Conservation (phyloP, 2,888 invertebrate species). For the Nyleta sp. region DNA sequence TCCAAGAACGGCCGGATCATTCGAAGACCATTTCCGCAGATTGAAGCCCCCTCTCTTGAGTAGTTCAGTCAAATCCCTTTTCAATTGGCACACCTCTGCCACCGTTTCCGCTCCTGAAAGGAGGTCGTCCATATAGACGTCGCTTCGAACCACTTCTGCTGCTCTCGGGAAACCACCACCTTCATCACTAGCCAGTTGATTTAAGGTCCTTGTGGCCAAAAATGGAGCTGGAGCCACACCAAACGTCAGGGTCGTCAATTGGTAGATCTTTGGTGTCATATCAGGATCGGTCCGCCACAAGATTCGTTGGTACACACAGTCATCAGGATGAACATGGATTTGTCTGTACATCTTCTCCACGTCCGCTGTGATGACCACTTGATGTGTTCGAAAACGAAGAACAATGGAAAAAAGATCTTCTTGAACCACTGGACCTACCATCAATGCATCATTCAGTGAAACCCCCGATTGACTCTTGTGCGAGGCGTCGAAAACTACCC, state of each 20-base stretch:
- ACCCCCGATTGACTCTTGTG: neutral
- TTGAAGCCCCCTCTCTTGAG: constrained; percentile 7
- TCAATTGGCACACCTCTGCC: neutral
- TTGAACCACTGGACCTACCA: constrained; percentile 3
- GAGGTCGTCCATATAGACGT: constrained; percentile 30
- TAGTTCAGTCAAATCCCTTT: neutral
- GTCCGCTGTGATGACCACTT: neutral
- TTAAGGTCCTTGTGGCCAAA: neutral
- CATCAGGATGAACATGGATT: neutral
- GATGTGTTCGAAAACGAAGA: constrained; percentile 4
- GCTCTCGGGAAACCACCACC: neutral
- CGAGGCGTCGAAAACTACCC: constrained; percentile 2
- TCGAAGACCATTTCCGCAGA: constrained; percentile 32
- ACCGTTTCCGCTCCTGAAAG: constrained; percentile 6
- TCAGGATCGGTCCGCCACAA: neutral
- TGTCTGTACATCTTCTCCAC: constrained; percentile 18
- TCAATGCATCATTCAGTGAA: constrained; percentile 1
- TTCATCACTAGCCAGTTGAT: neutral
- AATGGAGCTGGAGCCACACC: neutral
- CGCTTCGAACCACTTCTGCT: neutral
- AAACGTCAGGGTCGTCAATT: neutral
- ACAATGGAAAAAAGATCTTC: neutral
- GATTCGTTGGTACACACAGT: constrained; percentile 5
- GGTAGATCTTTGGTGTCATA: neutral
- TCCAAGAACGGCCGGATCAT: neutral